Conservation (phyloP, 2,797 vertebrate species). For the Capromys pilorides region DNA sequence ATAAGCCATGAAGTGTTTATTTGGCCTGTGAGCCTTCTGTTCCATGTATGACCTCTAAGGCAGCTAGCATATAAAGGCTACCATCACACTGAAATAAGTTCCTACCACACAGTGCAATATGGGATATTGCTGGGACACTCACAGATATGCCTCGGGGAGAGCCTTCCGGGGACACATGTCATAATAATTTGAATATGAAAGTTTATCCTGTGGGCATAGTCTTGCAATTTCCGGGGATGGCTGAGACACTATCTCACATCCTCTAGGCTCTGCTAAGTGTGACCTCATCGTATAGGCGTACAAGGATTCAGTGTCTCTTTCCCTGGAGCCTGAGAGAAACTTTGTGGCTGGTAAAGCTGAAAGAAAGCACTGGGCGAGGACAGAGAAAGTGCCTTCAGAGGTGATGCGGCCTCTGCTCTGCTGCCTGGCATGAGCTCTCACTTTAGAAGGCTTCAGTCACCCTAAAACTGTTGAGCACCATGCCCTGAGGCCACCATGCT, state of each 20-base stretch:
- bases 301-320: neutral
- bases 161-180: neutral
- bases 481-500: neutral
- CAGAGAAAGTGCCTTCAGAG: neutral
- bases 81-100: neutral
- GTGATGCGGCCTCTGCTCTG: neutral
- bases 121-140: neutral
- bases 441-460: neutral
- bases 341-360: neutral
- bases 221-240: neutral
- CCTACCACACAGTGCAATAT: neutral
- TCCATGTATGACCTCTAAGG: neutral
- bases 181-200: neutral
- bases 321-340: neutral
- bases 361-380: neutral
- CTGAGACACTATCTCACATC: neutral
- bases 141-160: neutral
- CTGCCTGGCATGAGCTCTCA: neutral
- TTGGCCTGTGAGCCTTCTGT: neutral
- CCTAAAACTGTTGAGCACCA: neutral
- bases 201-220: neutral
- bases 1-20: neutral
- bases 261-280: no score
- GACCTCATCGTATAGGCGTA: neutral
- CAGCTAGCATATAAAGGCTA: neutral